phyloP scores from a whole-genome alignment of 2,888 invertebrate genomes.

The Amiota communis region DNA sequence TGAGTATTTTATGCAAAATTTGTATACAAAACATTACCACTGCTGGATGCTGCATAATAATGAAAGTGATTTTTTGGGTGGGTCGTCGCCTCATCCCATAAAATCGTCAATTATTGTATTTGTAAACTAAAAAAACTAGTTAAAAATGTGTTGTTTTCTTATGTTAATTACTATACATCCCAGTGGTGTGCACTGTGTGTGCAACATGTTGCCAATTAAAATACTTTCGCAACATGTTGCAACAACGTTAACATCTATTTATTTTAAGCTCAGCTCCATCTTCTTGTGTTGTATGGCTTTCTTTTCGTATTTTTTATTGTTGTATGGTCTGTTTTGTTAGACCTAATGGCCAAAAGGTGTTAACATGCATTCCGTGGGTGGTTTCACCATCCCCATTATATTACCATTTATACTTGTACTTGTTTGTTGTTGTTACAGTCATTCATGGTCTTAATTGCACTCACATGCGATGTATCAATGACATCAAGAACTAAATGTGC shows the following conservation, averaged over 20 bases:
- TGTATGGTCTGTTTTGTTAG: not conserved
- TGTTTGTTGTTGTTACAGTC: too few species aligned
- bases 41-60: constrained; percentile 44
- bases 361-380: constrained; percentile 9
- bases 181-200: not conserved
- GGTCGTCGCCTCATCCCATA: not conserved
- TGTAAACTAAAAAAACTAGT: not conserved
- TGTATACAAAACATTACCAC: not conserved
- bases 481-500: too few species aligned
- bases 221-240: constrained; percentile 48
- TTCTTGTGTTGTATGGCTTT: not conserved
- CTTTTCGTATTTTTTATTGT: not conserved
- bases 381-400: constrained; percentile 42
- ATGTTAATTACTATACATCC: constrained; percentile 2
- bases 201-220: constrained; percentile 59
- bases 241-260: not conserved
- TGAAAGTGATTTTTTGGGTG: constrained; percentile 21
- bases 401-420: too few species aligned
- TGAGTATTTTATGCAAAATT: constrained; percentile 10
- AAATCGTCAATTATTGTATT: not conserved
- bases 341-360: constrained; percentile 11
- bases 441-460: too few species aligned
- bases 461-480: too few species aligned
- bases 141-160: not conserved
- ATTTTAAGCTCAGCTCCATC: not conserved